Base-by-base conservation (phyloP, 2,113 vertebrate genomes). In the Cynopterus brachyotis region DNA sequence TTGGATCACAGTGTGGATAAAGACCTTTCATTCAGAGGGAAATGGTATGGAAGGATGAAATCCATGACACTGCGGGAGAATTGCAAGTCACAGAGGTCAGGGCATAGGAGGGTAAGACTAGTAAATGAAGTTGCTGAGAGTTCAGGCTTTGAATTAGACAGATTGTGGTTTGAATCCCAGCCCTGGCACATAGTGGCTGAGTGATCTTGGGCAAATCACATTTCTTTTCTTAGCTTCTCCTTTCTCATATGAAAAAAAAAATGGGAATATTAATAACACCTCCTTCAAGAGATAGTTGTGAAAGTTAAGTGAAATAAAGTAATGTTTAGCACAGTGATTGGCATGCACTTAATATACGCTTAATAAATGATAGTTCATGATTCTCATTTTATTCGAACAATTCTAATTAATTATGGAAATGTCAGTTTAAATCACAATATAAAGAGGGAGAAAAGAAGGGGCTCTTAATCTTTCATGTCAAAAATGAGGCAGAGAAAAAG, bases 361-460 rank as follows among this genome's bases (percentile, higher is more conserved):
- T 81, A 62, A 81, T 91, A 76, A 40, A 35, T 45, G 32, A 8
- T 32, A 72, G 76, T 64, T 62, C 37, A 11, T 28, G 66, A 26
- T 57, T 80, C 35, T 59, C 81, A 64, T 76, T 84, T 93, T 76
- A 53, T 73, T 70, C 11, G 62, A 73, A 91, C 15, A 62, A 57
- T 55, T 84, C 28, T 50, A 86, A 60, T 89, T 82, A 86, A 67
- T 89, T 80, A 62, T 67, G 24, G 62, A 67, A 87, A 94, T 89
- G 40, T 50, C 69, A 7, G 9, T 79, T 85, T n/a, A 78, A 88
- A 66, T 24, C 55, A 32, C 1, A 86, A 62, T 45, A 83, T 64
- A 83, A 57, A 30, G 47, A 35, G 32, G 24, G 70, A 40, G 5
- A 76, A 19, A 57, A 45, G 35, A 67, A 16, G 26, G n/a, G 5